phyloP scores from a whole-genome alignment of 1,140 invertebrate species.

The Plectrocnemia conspersa region DNA sequence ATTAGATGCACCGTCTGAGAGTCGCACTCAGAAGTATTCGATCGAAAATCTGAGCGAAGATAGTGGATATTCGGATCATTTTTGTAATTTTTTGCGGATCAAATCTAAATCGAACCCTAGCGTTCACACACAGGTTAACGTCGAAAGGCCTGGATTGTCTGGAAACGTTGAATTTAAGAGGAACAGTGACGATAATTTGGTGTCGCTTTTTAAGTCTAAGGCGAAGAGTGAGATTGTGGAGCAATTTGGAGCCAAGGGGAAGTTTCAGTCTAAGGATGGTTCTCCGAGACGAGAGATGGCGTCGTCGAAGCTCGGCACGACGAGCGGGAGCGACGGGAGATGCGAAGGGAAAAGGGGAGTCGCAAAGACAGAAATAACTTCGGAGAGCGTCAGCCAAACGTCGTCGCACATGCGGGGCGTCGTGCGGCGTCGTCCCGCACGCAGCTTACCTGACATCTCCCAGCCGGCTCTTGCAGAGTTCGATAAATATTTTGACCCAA shows the following conservation, averaged over 20 bases:
- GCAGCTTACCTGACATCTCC: conserved; percentile 26
- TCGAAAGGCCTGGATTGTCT: conserved; percentile 35
- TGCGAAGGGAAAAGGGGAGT: conserved; percentile 34
- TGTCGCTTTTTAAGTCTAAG: conserved; percentile 17
- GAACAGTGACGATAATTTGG: conserved; percentile 27
- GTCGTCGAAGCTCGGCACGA: conserved; percentile 2
- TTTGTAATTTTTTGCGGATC: conserved; percentile 40
- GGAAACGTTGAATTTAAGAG: conserved; percentile 10
- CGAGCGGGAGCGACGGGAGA: conserved; percentile 14
- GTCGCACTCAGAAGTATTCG: conserved; percentile 49
- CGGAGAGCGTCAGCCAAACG: conserved; percentile 37
- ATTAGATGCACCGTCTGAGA: conserved; percentile 39
- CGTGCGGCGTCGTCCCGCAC: conserved; percentile 47
- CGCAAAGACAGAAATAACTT: conserved; percentile 32
- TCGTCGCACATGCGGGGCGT: conserved; percentile 6
- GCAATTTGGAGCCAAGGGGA: conserved; percentile 25
- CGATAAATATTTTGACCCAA: conserved; percentile 29
- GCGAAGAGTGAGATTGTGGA: conserved; percentile 27
- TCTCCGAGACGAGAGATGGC: conserved; percentile 18
- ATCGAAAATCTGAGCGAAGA: conserved; percentile 71
- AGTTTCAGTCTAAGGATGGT: conserved; percentile 25
- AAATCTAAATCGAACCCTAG: conserved; percentile 49
- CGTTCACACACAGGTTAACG: conserved; percentile 32
- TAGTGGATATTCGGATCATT: conserved; percentile 66
- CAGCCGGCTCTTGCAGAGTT: conserved; percentile 15